Conservation (phyloP, 2,113 vertebrate species). For the Sminthopsis crassicaudata region DNA sequence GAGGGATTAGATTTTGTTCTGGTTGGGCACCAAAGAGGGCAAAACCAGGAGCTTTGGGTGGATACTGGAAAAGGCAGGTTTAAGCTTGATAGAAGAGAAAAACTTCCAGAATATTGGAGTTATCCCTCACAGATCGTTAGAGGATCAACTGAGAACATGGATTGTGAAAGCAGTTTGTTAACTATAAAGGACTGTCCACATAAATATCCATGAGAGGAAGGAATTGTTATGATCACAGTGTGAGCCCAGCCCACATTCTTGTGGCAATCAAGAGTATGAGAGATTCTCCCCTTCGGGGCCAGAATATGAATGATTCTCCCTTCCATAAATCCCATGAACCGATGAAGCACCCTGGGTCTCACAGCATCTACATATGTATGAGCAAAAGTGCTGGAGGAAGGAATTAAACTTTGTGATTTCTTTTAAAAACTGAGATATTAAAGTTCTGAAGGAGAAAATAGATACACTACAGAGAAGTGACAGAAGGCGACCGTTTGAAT, state of each 20-base stretch:
- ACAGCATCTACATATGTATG: neutral
- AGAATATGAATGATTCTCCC: neutral
- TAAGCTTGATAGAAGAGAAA: neutral
- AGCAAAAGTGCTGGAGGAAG: neutral
- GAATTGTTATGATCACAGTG: neutral
- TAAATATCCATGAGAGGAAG: neutral
- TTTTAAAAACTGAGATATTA: neutral
- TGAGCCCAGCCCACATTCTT: neutral
- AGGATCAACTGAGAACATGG: neutral
- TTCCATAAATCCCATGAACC: neutral
- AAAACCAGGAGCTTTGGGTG: neutral
- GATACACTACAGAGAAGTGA: neutral
- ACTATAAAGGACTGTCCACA: neutral
- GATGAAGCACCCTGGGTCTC: neutral
- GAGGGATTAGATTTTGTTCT: neutral
- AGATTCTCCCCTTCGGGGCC: neutral
- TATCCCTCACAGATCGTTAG: neutral
- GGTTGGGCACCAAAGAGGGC: neutral
- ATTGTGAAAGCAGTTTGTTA: neutral
- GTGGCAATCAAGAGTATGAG: neutral
- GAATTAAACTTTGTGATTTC: neutral
- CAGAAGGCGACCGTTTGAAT: neutral
- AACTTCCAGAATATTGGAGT: neutral
- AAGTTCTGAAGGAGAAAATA: neutral
- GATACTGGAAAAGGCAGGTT: neutral